Base-by-base conservation (phyloP, 2,888 invertebrate species). In the Pyrrhosoma nymphula region DNA sequence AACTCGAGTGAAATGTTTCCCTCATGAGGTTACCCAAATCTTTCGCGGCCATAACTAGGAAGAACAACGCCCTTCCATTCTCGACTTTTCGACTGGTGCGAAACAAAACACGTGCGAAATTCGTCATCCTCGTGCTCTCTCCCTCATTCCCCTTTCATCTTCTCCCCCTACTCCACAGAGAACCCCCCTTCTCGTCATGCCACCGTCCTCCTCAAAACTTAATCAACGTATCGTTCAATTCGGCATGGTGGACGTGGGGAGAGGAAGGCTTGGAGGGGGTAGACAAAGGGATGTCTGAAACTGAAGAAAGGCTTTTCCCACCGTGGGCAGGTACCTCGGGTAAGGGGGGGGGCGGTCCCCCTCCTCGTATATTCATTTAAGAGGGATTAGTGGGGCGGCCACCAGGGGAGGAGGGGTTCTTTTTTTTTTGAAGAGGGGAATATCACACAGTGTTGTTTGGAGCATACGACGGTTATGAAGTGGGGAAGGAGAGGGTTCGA, bases 301-400 rank as follows among this genome's bases (percentile, higher is more conserved):
- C 26, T n/a, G 82, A 35, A 82, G 35, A 18, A 26, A 35, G 35
- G 82, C 14, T 60, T 35, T 82, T 12, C 1, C 69, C 82, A 30
- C 30, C 30, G 35, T 14, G 30, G 39, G 63, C 12, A 23, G 63
- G 35, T 23, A 75, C 47, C 16, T 35, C 2, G n/a, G 56, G 56
- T 20, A 39, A 39, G 60, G 93, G 16, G 23, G 60, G 60, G 2
- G 60, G 60, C 60, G 60, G 18, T 60, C 35, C 82, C 82, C 35
- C 18, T 93, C 69, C 47, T 47, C 47, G 69, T 69, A 93, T 93
- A 93, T 93, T 93, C 93, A 93, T 93, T 93, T 93, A 93, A 69
- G 47, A 75, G 47, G 93, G 69, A 93, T 93, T 93, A 93, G 69
- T 55, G 93, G 26, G n/a, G 56, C 16, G 89, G 89, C 55, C 55